These are phyloP conservation scores for Notothenia rossii DNA, from an alignment of 2,113 vertebrate species.

Conservation along the genomic window DNA sequence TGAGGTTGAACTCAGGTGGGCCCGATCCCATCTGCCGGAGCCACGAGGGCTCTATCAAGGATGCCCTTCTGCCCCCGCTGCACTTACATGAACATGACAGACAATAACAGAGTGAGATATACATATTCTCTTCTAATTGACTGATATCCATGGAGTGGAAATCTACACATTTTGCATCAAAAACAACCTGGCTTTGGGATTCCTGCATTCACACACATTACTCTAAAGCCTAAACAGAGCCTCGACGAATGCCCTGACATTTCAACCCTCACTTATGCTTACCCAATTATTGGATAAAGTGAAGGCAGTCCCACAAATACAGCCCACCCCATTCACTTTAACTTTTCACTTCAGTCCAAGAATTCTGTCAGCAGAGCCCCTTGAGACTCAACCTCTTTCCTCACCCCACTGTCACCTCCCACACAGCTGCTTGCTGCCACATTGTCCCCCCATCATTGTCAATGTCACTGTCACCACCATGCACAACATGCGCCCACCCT, in stretches of 20 bases:
- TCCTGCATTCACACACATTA: slow-evolving; percentile 1
- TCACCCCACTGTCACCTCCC: slow-evolving; percentile 72
- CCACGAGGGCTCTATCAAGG: slow-evolving; percentile 22
- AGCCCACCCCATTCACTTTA: slow-evolving; percentile 38
- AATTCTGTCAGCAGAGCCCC: slow-evolving; percentile 46
- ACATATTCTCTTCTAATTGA: neutral
- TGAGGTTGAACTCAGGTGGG: slow-evolving; percentile 73
- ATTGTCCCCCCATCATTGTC: slow-evolving; percentile 73
- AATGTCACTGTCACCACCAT: slow-evolving; percentile 72
- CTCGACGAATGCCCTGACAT: neutral
- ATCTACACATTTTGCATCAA: neutral
- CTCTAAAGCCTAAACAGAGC: neutral
- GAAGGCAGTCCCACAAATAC: slow-evolving; percentile 22
- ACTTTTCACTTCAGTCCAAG: slow-evolving; percentile 27
- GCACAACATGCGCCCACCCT: slow-evolving; percentile 62
- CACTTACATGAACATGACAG: slow-evolving; percentile 1
- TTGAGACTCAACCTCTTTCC: slow-evolving; percentile 55
- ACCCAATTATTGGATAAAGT: slow-evolving; percentile 17
- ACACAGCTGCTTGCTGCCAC: slow-evolving; percentile 71
- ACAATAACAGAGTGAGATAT: slow-evolving; percentile 6
- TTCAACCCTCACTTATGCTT: neutral
- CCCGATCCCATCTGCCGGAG: slow-evolving; percentile 48
- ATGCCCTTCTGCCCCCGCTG: slow-evolving; percentile 18
- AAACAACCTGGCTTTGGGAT: neutral
- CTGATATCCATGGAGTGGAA: neutral